Evolutionary conservation across 1,140 invertebrate species (phyloP), one percentile per base, ranked within the genome.

Genomic region (Eumaeus atala): DNA sequence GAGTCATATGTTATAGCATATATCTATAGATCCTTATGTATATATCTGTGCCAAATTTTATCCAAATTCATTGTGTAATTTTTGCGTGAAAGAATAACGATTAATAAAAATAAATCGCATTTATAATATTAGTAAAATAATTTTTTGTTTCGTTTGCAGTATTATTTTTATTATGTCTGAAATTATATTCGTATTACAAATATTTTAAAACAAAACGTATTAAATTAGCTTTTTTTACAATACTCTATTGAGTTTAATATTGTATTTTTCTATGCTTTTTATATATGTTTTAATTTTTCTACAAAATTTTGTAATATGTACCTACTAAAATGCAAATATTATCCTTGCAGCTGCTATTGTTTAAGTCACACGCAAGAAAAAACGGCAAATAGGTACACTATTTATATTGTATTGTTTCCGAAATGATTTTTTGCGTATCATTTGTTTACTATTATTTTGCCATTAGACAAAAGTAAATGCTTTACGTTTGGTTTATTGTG

Each of bases 301-400:
- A n/a, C 34, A 33, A 56, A 56, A 56, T 52, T 54, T 12, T 60
- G 48, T 58, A 55, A 36, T 28, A 64, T 70, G 56, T 74, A 72
- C 56, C 62, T 59, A 82, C 67, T 84, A 77, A 84, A 81, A 57
- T 52, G 40, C 60, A 54, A 66, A 74, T 75, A 67, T 83, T 80
- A 60, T 82, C 59, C 67, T 84, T 84, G 66, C 83, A 86, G 83
- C 83, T 86, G 83, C 80, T 86, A 86, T 86, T 86, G 83, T 72
- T 83, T 86, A 86, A 86, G 77, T 82, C 83, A 86, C 83, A 73
- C 79, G 64, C 74, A 74, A 83, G 79, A 80, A 76, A 78, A 77
- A 57, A 67, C 77, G 62, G 62, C 67, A 83, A 84, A 83, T 86
- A 86, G 83, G 83, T 86, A 86, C 78, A 82, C 62, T 66, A 47